These are phyloP conservation scores for Tachyglossus aculeatus DNA, from an alignment of 2,797 vertebrate species.

Conservation along the genomic window DNA sequence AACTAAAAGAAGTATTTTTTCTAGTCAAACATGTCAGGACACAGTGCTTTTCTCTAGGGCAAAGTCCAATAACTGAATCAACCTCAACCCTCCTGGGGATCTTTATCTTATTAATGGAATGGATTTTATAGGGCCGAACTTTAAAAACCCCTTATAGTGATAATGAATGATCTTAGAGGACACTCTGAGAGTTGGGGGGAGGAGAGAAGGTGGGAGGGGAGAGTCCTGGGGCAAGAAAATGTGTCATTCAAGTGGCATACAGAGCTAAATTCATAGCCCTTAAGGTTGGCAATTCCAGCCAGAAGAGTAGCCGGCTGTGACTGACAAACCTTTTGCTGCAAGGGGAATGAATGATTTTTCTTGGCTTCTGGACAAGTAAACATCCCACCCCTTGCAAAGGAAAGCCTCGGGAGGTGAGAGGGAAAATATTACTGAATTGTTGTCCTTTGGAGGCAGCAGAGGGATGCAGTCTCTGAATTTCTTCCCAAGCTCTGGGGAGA, in stretches of 20 bases:
- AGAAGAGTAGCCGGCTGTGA: not conserved
- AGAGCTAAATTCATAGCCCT: not conserved
- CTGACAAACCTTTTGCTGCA: not conserved
- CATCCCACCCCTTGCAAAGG: not conserved
- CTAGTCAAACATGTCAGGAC: conserved; percentile 18
- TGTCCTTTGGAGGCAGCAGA: not conserved
- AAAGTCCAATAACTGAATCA: conserved; percentile 3
- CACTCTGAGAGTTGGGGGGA: no score
- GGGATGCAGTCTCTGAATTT: not conserved
- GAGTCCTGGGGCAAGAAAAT: accelerated
- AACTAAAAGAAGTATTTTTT: not conserved
- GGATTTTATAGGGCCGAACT: not conserved
- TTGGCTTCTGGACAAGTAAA: not conserved
- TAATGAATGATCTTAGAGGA: not conserved
- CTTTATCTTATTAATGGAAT: not conserved
- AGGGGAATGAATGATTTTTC: not conserved
- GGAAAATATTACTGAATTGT: not conserved
- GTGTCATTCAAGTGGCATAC: not conserved
- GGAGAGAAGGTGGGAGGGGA: no score
- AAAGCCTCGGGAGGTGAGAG: not conserved
- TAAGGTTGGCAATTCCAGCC: not conserved
- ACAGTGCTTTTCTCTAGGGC: not conserved
- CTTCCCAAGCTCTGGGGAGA: not conserved
- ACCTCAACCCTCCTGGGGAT: not conserved
- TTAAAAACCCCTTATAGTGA: not conserved